Evolutionary conservation across 2,113 vertebrate species (phyloP), one percentile per base, ranked within the genome.

Genomic region (Amphiprion ocellaris): DNA sequence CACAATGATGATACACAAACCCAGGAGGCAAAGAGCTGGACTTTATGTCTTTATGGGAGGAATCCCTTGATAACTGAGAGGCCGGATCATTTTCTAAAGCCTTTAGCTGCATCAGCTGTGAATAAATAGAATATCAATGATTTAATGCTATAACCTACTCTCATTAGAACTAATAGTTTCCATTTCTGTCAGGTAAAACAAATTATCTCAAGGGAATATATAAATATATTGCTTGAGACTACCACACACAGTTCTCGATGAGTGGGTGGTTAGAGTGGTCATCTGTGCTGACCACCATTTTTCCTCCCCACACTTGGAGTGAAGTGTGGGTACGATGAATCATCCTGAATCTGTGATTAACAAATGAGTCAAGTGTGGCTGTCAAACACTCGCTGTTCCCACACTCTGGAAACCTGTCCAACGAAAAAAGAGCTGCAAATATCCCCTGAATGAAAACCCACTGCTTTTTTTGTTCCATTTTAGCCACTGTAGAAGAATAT

Each of bases 281-380:
- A 77, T 92, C 75, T 83, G 83, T 44, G 66, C 80, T 71, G 79
- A 86, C 77, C 61, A 69, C 69, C 71, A 21, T 71, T 70, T 75
- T 71, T 59, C 73, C 53, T 53, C 83, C 69, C 66, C 52, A 83
- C 78, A 60, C 67, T 65, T 83, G 69, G 75, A 87, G 78, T 58
- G 67, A 84, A 88, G 74, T 79, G 84, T 75, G 85, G 68, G 53
- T 65, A 65, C 44, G 21, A 83, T 90, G 90, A 90, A 83, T 91
- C 90, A 92, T 89, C 74, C 79, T 24, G 53, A 74, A 88, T 84
- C 53, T 89, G 80, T 86, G 84, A 79, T 81, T 56, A 85, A 76
- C 77, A 65, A 90, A 81, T 77, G 76, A 87, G 79, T 62, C 4
- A 21, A 33, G 46, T 28, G 67, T 53, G 59, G 63, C 79, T 83